phyloP scores from a whole-genome alignment of 30 jellyfish, hydroid and myxozoan genomes.

The Sanderia malayensis region DNA sequence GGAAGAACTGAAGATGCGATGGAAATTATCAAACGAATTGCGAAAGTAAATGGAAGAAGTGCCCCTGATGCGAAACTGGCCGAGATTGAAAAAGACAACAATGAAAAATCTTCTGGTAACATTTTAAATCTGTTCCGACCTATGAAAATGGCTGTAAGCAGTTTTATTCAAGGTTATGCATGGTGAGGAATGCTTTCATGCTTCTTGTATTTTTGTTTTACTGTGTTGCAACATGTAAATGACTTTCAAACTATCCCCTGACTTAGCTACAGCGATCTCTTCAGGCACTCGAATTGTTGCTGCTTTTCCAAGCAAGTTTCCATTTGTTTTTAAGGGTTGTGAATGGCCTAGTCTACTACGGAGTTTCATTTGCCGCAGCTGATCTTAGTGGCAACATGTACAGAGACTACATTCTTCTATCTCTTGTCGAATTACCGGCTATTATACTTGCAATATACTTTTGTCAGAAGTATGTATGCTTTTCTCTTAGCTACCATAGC shows the following conservation, averaged over 20 bases:
- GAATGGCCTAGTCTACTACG: constrained; percentile 59
- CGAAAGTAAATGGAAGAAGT: constrained; percentile 51
- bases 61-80: constrained; percentile 28
- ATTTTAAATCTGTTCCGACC: constrained; percentile 53
- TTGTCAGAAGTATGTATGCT: constrained; percentile 42
- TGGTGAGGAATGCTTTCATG: no score
- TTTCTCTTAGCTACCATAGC: background rate
- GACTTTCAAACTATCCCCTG: no score
- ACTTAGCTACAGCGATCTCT: no score
- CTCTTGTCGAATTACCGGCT: constrained; percentile 70
- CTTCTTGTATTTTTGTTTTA: no score
- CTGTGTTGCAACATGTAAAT: no score
- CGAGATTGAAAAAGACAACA: background rate
- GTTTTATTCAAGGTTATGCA: constrained; percentile 60
- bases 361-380: constrained; percentile 63
- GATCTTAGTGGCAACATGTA: constrained; percentile 65
- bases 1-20: constrained; percentile 82
- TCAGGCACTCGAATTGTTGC: no score
- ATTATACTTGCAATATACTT: constrained; percentile 30
- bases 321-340: constrained; percentile 44
- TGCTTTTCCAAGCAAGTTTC: no score
- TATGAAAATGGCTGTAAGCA: constrained; percentile 36
- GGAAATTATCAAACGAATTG: constrained; percentile 45
- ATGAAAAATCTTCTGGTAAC: constrained; percentile 15
- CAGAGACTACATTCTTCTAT: constrained; percentile 57